Percentiles rank a stretch among this genome's conserved stretches.
phyloP scores from a whole-genome alignment of 2,888 invertebrate species.

The Noctua fimbriata region DNA sequence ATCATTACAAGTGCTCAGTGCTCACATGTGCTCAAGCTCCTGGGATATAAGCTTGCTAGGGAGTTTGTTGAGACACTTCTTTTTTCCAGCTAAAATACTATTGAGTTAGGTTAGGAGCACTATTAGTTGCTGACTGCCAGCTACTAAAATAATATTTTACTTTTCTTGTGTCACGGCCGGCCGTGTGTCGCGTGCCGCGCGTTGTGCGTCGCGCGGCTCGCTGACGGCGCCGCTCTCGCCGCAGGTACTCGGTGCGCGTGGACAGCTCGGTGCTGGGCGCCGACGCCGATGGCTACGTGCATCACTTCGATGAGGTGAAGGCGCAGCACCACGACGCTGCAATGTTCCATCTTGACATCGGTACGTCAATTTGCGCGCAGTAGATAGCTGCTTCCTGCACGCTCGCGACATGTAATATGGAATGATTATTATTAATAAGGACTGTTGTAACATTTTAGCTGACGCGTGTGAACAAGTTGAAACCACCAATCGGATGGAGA shows the following conservation, averaged over 20 bases:
- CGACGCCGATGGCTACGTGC: conserved; percentile 80
- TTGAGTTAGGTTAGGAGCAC: not conserved
- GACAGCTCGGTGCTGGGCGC: conserved; percentile 84
- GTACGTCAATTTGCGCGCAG: conserved; percentile 60
- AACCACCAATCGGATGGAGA: conserved; percentile 41
- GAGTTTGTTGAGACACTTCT: not conserved
- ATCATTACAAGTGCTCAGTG: not conserved
- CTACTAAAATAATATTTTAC: not conserved
- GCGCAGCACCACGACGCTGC: conserved; percentile 66
- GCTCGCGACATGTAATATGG: not conserved
- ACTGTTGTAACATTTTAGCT: conserved; percentile 63
- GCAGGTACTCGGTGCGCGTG: conserved; percentile 81
- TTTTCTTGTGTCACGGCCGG: not conserved
- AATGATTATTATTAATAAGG: not conserved
- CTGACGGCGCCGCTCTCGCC: not conserved
- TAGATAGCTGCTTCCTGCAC: not conserved
- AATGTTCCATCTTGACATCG: conserved; percentile 74
- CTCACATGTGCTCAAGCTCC: not conserved
- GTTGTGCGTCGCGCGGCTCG: not conserved
- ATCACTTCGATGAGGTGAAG: conserved; percentile 76
- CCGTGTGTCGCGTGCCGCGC: not conserved
- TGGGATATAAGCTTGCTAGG: not conserved
- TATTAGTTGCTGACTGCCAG: too few relatives aligned
- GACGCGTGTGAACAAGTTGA: conserved; percentile 74
- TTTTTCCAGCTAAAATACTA: not conserved